Percentiles rank a stretch among this genome's conserved stretches.
Evolutionary conservation across 2,888 invertebrate species (phyloP).

Genomic region (Agrotis clavis): DNA sequence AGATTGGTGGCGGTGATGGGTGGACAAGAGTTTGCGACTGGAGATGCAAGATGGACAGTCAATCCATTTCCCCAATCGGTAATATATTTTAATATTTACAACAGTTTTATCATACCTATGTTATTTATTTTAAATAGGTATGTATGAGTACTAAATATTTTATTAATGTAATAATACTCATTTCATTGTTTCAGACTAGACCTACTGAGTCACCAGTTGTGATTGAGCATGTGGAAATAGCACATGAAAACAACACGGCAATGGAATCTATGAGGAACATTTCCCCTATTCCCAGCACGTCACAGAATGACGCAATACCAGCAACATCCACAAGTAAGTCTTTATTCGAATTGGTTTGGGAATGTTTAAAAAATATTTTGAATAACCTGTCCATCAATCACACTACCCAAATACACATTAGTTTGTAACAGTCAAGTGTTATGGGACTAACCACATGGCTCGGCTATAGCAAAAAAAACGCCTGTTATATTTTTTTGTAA

Average conservation of each 20-base stretch:
- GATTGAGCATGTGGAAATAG: background rate
- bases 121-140: too few relatives aligned
- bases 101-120: too few relatives aligned
- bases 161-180: background rate
- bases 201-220: background rate
- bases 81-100: too few relatives aligned
- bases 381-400: conserved; percentile 2
- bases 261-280: too few relatives aligned
- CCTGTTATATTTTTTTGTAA: background rate
- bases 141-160: background rate
- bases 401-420: background rate
- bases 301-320: background rate
- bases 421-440: conserved; percentile 3
- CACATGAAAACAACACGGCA: background rate
- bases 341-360: background rate
- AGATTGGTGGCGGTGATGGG: too few relatives aligned
- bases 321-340: conserved; percentile 15
- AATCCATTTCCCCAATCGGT: too few relatives aligned
- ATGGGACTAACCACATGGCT: background rate
- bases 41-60: too few relatives aligned
- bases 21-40: too few relatives aligned
- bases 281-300: too few relatives aligned
- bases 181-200: conserved; percentile 11
- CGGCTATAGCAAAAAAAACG: background rate
- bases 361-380: conserved; percentile 9